Evolutionary conservation across 1,140 invertebrate genomes (phyloP).

Genomic region (Calephelis nemesis): DNA sequence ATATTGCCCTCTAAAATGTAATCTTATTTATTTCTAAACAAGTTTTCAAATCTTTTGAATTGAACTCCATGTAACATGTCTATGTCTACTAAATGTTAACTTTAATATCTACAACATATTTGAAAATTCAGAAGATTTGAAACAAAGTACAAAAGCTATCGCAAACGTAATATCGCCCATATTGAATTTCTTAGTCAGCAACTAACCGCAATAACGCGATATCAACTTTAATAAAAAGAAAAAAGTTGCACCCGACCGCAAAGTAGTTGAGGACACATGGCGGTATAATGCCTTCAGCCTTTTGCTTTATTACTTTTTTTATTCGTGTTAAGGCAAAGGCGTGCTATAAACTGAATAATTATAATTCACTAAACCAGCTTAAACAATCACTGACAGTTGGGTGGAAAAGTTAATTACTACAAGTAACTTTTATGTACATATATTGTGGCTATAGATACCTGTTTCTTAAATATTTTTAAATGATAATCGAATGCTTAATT

Average conservation of each 20-base stretch:
- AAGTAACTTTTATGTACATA: too few species aligned
- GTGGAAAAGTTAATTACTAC: not conserved
- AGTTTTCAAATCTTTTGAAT: too few species aligned
- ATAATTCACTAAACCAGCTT: slow-evolving; percentile 8
- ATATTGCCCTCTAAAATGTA: too few species aligned
- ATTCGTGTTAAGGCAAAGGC: slow-evolving; percentile 18
- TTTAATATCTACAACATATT: not conserved
- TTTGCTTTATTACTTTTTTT: slow-evolving; percentile 18
- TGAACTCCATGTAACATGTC: too few species aligned
- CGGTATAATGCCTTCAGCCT: slow-evolving; percentile 18
- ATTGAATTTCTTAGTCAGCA: slow-evolving; percentile 17
- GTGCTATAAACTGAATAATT: slow-evolving; percentile 19
- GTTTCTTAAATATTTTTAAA: too few species aligned
- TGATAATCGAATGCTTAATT: too few species aligned
- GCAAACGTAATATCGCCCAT: slow-evolving; percentile 11
- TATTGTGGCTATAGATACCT: too few species aligned
- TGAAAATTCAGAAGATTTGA: not conserved
- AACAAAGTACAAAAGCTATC: slow-evolving; percentile 16
- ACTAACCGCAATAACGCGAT: slow-evolving; percentile 17
- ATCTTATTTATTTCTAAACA: too few species aligned
- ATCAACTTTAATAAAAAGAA: slow-evolving; percentile 15
- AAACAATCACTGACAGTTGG: not conserved
- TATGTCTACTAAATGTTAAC: too few species aligned
- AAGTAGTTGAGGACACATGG: slow-evolving; percentile 19
- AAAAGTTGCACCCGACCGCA: slow-evolving; percentile 6